These are phyloP conservation scores for Cyphomyrmex costatus DNA, from an alignment of 1,140 invertebrate genomes.

Conservation along the genomic window DNA sequence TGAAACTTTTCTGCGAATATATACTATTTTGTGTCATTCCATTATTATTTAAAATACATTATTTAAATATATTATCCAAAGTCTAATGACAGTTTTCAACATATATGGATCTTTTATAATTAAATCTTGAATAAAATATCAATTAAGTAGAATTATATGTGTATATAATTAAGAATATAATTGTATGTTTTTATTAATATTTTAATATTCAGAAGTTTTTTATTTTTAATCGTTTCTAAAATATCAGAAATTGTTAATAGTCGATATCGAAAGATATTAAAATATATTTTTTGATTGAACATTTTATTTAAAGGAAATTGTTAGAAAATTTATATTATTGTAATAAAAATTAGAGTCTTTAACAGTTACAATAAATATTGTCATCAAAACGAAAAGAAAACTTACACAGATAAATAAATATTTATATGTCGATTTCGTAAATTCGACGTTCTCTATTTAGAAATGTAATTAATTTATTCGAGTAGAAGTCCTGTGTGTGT, in stretches of 20 bases:
- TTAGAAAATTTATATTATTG: background rate
- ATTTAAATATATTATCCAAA: background rate
- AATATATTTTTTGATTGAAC: background rate
- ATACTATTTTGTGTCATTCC: no score
- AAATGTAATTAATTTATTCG: background rate
- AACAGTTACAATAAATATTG: background rate
- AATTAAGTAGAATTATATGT: no score
- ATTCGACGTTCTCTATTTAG: background rate
- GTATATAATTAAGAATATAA: background rate
- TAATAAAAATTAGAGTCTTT: background rate
- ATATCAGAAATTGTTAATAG: background rate
- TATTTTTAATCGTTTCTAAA: background rate
- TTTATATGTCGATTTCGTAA: background rate
- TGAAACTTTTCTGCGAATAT: background rate
- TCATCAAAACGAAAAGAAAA: background rate
- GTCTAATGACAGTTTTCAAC: background rate
- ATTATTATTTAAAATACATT: background rate
- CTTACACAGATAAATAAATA: background rate
- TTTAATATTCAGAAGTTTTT: background rate
- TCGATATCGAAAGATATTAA: background rate
- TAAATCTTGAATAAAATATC: background rate
- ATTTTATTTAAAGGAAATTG: constrained; percentile 3
- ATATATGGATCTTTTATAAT: background rate
- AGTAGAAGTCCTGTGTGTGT: background rate
- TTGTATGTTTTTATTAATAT: background rate